Evolutionary conservation across 1,140 invertebrate species (phyloP), one percentile per base, ranked within the genome.

Genomic region (Proctacanthus coquilletti): DNA sequence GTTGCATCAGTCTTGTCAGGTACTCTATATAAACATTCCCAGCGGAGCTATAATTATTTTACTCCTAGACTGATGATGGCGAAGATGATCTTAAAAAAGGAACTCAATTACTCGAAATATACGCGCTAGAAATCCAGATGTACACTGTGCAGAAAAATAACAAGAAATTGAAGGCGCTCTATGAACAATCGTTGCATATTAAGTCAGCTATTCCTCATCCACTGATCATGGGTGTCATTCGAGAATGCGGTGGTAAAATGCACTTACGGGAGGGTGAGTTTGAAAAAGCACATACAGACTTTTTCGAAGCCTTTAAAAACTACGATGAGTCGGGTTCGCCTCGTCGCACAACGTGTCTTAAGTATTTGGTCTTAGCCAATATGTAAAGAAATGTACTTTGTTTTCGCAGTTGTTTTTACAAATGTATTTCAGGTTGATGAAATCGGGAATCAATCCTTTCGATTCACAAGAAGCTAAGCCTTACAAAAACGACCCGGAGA

Each of bases 191-290:
- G 1, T 69, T 98, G 32, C 91, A 97, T 60, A 98, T 98, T 45
- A 98, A 98, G 64, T 96, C 93, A 34, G 96, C 95, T 35, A 98
- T 99, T 62, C 95, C 96, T 23, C 96, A 99, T 79, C 96, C 96
- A 2, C 66, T 98, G 2, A 98, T 98, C 47, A 97, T 98, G 92
- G 94, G 94, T 30, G 92, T 97, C n/a, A 98, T 98, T 39, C 71
- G 93, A 74, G 94, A 99, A 71, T 98, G 94, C 67, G 95, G 95
- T 18, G 96, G 96, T 1, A 99, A 98, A 68, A 99, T 99, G 96
- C 95, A 99, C 68, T 65, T 99, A 23, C 73, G 95, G 33, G 94
- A 98, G 70, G 91, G 89, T 13, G 92, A 97, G 66, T 99, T 97
- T 64, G 93, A 97, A 60, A 91, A 95, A 63, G 94, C 95, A 5